phyloP scores from a whole-genome alignment of 1,140 invertebrate genomes.

The Whitmania pigra region DNA sequence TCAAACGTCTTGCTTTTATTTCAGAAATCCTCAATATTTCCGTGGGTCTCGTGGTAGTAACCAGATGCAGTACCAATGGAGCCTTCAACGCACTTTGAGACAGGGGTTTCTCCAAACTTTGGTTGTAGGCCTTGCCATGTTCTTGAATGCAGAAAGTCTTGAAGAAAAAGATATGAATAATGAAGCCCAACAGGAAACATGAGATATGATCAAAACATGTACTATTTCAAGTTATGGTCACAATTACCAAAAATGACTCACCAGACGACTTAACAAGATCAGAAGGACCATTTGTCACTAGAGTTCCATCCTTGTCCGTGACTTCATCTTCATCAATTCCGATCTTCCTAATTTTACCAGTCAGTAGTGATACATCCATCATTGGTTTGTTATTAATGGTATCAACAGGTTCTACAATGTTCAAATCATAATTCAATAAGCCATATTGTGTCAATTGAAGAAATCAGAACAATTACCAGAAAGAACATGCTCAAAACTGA shows the following conservation, averaged over 20 bases:
- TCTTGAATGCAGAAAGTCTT: neutral
- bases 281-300: neutral
- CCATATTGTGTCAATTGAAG: neutral
- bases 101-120: neutral
- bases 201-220: neutral
- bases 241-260: neutral
- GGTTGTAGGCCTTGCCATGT: neutral
- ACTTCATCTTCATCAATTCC: neutral
- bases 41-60: neutral
- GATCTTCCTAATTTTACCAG: slow-evolving; percentile 6
- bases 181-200: neutral
- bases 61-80: neutral
- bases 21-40: too few species aligned
- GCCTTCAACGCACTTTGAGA: neutral
- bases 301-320: neutral
- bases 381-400: neutral
- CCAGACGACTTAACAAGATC: neutral
- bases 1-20: too few species aligned
- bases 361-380: neutral
- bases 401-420: neutral
- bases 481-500: neutral
- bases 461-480: neutral
- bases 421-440: neutral
- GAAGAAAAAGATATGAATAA: neutral
- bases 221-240: neutral